Conservation (phyloP, 2,797 vertebrate species). For the Pantherophis alleghaniensis region DNA sequence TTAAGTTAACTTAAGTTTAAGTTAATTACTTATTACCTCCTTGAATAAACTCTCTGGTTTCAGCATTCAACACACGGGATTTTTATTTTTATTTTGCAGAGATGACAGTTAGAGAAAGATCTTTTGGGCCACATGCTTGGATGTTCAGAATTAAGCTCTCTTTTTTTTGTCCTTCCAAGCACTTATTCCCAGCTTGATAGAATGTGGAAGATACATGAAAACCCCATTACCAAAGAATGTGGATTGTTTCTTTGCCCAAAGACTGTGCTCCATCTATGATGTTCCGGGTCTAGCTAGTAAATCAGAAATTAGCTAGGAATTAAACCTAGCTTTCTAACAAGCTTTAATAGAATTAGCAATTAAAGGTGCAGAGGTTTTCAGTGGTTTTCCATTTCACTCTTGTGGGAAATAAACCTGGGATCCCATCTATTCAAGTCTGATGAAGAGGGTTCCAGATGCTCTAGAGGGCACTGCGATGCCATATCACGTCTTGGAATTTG, state of each 20-base stretch:
- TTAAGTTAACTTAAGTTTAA: not conserved
- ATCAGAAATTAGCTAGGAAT: not conserved
- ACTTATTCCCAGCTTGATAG: not conserved
- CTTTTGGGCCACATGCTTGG: not conserved
- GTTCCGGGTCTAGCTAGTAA: not conserved
- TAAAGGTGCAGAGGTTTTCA: not conserved
- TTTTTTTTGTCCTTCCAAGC: not conserved
- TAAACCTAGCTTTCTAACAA: not conserved
- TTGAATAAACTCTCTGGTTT: not conserved
- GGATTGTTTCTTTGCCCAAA: not conserved
- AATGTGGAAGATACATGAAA: not conserved
- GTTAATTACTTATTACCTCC: not conserved
- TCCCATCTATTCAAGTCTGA: not conserved
- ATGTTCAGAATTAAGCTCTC: not conserved
- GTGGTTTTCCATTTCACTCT: not conserved
- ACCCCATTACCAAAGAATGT: not conserved
- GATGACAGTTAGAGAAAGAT: not conserved
- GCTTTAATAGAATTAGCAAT: not conserved
- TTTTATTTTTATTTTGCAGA: not conserved
- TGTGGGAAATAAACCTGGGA: not conserved
- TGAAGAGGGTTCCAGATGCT: not conserved
- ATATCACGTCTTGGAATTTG: not conserved
- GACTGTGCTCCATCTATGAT: not conserved
- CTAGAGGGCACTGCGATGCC: not conserved
- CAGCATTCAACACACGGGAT: not conserved